Conservation (phyloP, 1,140 invertebrate genomes). For the Lasaia peninsularis region DNA sequence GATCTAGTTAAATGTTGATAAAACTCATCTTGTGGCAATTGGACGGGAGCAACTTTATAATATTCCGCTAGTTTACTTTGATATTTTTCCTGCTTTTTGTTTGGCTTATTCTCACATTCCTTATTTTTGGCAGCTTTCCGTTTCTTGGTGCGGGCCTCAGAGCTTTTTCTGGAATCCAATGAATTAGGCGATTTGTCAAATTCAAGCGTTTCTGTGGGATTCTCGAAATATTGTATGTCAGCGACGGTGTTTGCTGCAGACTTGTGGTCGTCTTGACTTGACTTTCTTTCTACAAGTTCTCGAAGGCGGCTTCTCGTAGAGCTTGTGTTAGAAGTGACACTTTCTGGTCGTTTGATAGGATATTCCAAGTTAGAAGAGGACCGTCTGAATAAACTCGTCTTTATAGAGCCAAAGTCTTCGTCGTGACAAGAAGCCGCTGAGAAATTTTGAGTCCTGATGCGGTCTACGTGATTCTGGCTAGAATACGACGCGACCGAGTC, state of each 20-base stretch:
- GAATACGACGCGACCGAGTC: slow-evolving; percentile 78
- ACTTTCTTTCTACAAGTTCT: slow-evolving; percentile 74
- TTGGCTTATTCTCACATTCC: slow-evolving; percentile 52
- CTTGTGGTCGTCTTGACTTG: slow-evolving; percentile 70
- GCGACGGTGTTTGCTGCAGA: slow-evolving; percentile 62
- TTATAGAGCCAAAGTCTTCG: slow-evolving; percentile 69
- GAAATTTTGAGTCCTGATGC: slow-evolving; percentile 74
- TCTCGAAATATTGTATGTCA: slow-evolving; percentile 75
- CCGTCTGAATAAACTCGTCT: slow-evolving; percentile 68
- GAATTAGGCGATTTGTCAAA: slow-evolving; percentile 64
- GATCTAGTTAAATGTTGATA: slow-evolving; percentile 70
- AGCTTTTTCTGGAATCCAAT: slow-evolving; percentile 53
- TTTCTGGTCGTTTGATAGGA: slow-evolving; percentile 62
- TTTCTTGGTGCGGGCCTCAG: slow-evolving; percentile 64
- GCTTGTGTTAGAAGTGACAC: slow-evolving; percentile 66
- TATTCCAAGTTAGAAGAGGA: slow-evolving; percentile 71
- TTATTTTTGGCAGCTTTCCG: slow-evolving; percentile 58
- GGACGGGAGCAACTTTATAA: slow-evolving; percentile 57
- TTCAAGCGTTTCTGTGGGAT: slow-evolving; percentile 72
- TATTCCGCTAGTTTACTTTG: slow-evolving; percentile 71
- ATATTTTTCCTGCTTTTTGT: slow-evolving; percentile 71
- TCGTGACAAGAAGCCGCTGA: slow-evolving; percentile 74
- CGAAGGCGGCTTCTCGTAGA: slow-evolving; percentile 73
- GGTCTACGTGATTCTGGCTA: slow-evolving; percentile 78
- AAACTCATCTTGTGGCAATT: slow-evolving; percentile 70